A percentile compares a stretch with the other conserved stretches of the same genome.
Evolutionary conservation across 2,888 invertebrate species (phyloP).

Genomic region (Flexamia atlantica): DNA sequence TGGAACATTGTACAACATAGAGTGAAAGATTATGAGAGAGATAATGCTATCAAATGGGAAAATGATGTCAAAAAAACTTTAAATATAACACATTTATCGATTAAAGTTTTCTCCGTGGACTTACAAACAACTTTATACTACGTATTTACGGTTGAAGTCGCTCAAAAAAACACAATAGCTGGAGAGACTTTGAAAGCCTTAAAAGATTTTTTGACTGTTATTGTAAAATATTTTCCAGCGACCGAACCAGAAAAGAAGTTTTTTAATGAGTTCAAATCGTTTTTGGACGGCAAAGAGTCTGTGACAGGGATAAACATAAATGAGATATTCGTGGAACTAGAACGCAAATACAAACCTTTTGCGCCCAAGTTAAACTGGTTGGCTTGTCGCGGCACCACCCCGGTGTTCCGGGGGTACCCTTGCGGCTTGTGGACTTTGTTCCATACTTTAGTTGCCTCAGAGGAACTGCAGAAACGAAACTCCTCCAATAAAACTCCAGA

Average conservation of each 20-base stretch:
- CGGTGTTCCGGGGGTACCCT: conserved; percentile 6
- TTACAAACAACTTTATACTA: not conserved
- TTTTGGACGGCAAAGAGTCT: not conserved
- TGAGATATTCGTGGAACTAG: not conserved
- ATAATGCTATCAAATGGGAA: conserved; percentile 51
- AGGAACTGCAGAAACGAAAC: not conserved
- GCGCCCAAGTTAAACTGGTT: not conserved
- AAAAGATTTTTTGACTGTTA: not conserved
- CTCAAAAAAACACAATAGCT: not conserved
- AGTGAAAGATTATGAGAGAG: conserved; percentile 64
- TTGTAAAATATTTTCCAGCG: not conserved
- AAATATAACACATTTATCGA: not conserved
- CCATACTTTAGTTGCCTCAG: not conserved
- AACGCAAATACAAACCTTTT: conserved; percentile 10
- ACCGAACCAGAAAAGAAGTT: not conserved
- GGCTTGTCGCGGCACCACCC: not conserved
- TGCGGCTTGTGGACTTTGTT: conserved; percentile 21
- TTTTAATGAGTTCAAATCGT: not conserved
- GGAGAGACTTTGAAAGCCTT: not conserved
- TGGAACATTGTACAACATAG: no score
- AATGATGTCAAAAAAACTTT: not conserved
- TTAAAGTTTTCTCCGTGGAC: not conserved
- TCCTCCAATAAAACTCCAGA: conserved; percentile 77
- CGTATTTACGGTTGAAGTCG: not conserved
- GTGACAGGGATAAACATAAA: not conserved